Base-by-base conservation (phyloP, 1,140 invertebrate genomes). In the Trachymyrmex cornetzi region DNA sequence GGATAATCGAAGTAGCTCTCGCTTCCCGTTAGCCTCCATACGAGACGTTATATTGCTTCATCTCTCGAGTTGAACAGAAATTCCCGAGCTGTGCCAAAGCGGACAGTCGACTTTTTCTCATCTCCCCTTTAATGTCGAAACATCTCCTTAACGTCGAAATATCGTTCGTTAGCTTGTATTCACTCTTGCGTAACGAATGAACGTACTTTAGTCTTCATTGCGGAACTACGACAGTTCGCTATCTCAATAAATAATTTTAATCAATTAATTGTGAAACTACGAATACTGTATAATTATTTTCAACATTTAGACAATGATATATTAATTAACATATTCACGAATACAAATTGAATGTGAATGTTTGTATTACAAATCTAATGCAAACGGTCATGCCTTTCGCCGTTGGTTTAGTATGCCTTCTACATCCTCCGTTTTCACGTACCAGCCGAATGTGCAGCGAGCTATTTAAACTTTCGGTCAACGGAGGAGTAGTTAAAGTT, bases 401-500 rank as follows among this genome's bases (percentile, higher is more conserved):
- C 67, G 38, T 74, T 61, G 16, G 69, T 84, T 84, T 61, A 57
- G 67, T 74, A 24, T 44, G 80, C 38, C 19, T 50, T 74, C 80
- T 84, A 50, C 30, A 34, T 74, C 27, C 44, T 22, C 57, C 55
- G 38, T 34, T 74, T 61, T 74, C 67, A 44, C 38, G 67, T 64
- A 48, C 53, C 53, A 84, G 53, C 67, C 67, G 80, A 82, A 84
- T 84, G 69, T 74, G 19, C 38, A 74, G 69, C 80, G 53, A 84
- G 80, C 69, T 84, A 84, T 84, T 84, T 84, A 84, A 84, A 84
- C 80, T 84, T 84, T 84, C 69, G 80, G 80, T 84, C 80, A 84
- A 74, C 80, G 80, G 69, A 74, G 80, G 71, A 84, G 80, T 84
- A 74, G 80, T 84, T 84, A 84, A 84, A 84, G 80, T 84, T 84